Evolutionary conservation across 2,888 invertebrate genomes (phyloP), one percentile per base, ranked within the genome.

Genomic region (Lithophane leautieri): DNA sequence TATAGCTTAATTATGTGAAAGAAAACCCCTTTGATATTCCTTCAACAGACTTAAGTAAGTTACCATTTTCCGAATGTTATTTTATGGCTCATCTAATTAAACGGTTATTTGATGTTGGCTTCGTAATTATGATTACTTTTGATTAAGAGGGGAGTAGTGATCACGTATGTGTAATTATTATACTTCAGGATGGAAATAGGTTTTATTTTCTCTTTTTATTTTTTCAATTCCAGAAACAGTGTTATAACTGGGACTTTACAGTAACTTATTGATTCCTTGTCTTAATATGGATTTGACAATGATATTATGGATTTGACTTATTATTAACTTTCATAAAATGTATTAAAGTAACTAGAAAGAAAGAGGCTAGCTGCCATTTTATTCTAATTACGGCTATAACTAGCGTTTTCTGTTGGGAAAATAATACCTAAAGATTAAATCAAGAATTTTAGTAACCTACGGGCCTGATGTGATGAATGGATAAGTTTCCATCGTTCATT

Each of bases 401-500:
- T 16, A 25, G 16, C n/a, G 6, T 60, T 69, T 63, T 34, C n/a
- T 16, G 12, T 52, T n/a, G 25, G 28, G 50, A 67, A 60, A 84
- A 54, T 61, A 71, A 47, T 58, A 44, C 9, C 3, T 50, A 58
- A 19, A 52, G n/a, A 72, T 44, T 28, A 61, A 65, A 68, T 40
- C 12, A 52, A n/a, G n/a, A n/a, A n/a, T 50, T 60, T 54, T 50
- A 52, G 73, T 62, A 74, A 52, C 52, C 71, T 60, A 70, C 58
- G 72, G 69, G 65, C 42, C 72, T 78, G 71, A 79, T 80, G 79
- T 67, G 66, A 80, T 85, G 86, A 86, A 85, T 86, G 84, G 78
- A 84, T 82, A 85, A 81, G 86, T 87, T 84, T 81, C 69, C 80
- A 76, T 80, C 84, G 82, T 87, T 90, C 90, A 90, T 90, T 90